Conservation (phyloP, 2,888 invertebrate genomes). For the Drosophila mulleri region DNA sequence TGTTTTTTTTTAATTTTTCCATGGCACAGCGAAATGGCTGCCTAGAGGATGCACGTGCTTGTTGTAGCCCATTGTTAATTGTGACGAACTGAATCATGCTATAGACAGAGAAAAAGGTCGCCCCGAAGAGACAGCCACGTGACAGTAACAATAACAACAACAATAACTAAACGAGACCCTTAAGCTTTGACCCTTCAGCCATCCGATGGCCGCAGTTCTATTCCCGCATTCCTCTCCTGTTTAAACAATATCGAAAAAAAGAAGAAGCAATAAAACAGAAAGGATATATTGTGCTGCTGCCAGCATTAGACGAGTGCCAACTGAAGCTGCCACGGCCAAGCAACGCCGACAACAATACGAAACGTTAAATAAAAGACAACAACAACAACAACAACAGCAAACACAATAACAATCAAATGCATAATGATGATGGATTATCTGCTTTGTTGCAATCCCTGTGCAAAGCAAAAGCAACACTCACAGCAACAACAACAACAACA, state of each 20-base stretch:
- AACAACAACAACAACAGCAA: conserved; percentile 2
- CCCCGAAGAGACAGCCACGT: conserved; percentile 39
- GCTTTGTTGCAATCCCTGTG: conserved; percentile 53
- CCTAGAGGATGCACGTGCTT: conserved; percentile 11
- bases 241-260: conserved; percentile 33
- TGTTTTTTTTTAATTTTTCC: conserved; percentile 1
- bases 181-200: conserved; percentile 35
- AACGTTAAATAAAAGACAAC: conserved; percentile 34
- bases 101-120: conserved; percentile 16
- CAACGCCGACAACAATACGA: conserved; percentile 30
- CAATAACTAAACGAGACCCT: conserved; percentile 26
- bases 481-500: conserved; percentile 5
- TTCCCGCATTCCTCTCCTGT: conserved; percentile 41
- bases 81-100: conserved; percentile 27
- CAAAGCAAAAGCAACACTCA: conserved; percentile 49
- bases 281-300: conserved; percentile 52
- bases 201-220: conserved; percentile 30
- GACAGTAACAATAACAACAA: conserved; percentile 30
- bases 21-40: conserved; percentile 10
- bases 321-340: conserved; percentile 29
- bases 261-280: conserved; percentile 11
- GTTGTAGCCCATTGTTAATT: conserved; percentile 12
- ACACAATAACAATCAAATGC: conserved; percentile 56
- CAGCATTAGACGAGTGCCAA: conserved; percentile 50
- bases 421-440: conserved; percentile 79